These are phyloP conservation scores for Mastomys coucha DNA, from an alignment of 2,113 vertebrate genomes.

Conservation along the genomic window DNA sequence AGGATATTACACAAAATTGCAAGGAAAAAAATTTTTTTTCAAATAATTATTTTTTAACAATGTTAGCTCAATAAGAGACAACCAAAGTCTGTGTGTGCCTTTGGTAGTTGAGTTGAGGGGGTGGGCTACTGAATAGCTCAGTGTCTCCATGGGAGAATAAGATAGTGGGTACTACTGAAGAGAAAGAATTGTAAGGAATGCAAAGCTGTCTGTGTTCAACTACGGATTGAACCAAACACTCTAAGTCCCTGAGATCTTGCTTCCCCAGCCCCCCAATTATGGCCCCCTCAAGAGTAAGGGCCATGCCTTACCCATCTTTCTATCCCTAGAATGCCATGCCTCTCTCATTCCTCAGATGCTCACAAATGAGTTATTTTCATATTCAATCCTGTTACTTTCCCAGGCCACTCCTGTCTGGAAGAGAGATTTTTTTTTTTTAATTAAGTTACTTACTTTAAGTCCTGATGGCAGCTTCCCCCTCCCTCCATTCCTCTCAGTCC, in stretches of 20 bases:
- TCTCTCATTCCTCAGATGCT: background rate
- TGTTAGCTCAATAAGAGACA: background rate
- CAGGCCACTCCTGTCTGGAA: background rate
- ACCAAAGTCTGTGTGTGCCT: background rate
- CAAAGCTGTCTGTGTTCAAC: background rate
- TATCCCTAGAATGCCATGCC: background rate
- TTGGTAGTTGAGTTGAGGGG: background rate
- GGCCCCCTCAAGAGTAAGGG: constrained; percentile 48
- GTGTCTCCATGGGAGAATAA: background rate
- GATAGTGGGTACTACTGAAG: background rate
- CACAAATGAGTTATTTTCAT: background rate
- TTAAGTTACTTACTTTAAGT: too few relatives aligned
- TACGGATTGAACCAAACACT: background rate
- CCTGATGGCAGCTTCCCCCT: too few relatives aligned
- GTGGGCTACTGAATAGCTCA: background rate
- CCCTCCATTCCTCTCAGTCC: too few relatives aligned
- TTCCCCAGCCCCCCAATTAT: background rate
- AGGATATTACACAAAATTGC: background rate
- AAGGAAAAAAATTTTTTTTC: background rate
- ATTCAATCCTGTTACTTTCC: background rate
- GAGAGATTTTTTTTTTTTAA: too few relatives aligned
- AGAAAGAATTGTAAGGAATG: too few relatives aligned
- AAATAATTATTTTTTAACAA: constrained; percentile 34
- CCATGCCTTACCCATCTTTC: constrained; percentile 56
- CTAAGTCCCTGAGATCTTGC: background rate